Evolutionary conservation across 1,140 invertebrate genomes (phyloP), one percentile per base, ranked within the genome.

Genomic region (Drosophila guanche): DNA sequence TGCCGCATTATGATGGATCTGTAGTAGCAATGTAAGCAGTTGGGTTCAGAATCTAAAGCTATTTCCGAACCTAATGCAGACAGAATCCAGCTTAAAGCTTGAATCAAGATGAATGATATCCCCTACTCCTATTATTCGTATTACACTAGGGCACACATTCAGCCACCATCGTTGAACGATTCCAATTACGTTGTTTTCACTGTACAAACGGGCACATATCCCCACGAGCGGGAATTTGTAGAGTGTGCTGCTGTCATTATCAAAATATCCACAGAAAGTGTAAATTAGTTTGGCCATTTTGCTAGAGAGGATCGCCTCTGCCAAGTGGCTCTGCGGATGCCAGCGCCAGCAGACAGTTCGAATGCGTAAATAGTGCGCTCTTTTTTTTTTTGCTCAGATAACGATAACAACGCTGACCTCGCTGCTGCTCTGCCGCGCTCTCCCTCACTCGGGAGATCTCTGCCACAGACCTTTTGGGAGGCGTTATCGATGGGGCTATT

Each of bases 401-500:
- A 57, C 74, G 76, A 79, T 84, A 84, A 68, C 80, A 63, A 27
- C 55, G 62, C 43, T 43, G 25, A 41, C 46, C 25, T 27, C 27
- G 16, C 40, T 53, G 56, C 48, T 63, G n/a, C 29, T 20, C 48
- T 63, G n/a, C 29, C 14, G 48, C 23, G 47, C 40, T 56, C 56
- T 53, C 62, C 7, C 37, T 20, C 54, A 40, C 50, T n/a, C 40
- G 48, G 16, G 40, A n/a, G 47, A 37, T 20, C 51, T 50, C 61
- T 68, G 62, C 50, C 33, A 33, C 61, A 54, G 68, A 65, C 52
- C 50, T 54, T 62, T 65, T 40, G 54, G 42, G 20, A 53, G 20
- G 56, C 51, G 41, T 60, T 65, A 85, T 79, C 60, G 68, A 52
- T 57, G 67, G 33, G 52, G 53, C 57, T 80, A 76, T 76, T 72